A percentile compares a stretch with the other conserved stretches of the same genome.
phyloP scores from a whole-genome alignment of 2,797 vertebrate species.

The Astyanax mexicanus region DNA sequence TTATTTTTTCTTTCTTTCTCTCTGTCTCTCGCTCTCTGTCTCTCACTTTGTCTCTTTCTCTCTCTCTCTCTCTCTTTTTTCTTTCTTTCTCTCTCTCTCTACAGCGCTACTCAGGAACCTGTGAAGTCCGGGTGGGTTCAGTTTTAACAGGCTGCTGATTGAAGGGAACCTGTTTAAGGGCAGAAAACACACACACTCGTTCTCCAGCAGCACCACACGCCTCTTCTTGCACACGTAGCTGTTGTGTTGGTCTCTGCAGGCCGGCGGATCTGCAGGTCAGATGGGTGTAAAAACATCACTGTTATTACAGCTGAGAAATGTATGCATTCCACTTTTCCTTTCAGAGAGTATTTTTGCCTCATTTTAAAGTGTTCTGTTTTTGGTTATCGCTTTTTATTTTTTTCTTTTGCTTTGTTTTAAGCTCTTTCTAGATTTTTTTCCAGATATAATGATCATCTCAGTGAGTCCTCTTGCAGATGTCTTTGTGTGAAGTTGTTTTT shows the following conservation, averaged over 20 bases:
- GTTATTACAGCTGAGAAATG: constrained; percentile 9
- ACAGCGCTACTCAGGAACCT: constrained; percentile 82
- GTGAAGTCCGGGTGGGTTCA: constrained; percentile 90
- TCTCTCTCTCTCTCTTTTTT: not conserved
- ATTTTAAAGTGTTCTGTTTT: constrained; percentile 14
- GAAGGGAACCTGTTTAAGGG: constrained; percentile 35
- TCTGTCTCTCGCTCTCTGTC: too few species aligned
- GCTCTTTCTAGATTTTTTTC: not conserved
- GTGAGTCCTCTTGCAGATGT: not conserved
- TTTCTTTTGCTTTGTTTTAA: not conserved
- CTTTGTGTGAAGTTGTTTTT: not conserved
- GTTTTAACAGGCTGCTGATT: constrained; percentile 80
- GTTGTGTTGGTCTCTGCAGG: not conserved
- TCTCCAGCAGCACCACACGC: too few species aligned
- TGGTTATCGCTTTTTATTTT: not conserved
- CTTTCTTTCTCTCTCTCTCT: not conserved
- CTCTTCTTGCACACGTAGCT: not conserved
- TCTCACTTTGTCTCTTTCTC: too few species aligned
- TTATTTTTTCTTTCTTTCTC: too few species aligned
- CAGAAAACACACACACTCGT: constrained; percentile 14
- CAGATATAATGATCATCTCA: not conserved
- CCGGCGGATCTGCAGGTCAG: not conserved
- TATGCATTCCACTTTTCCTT: constrained; percentile 42
- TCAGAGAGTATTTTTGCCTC: constrained; percentile 13
- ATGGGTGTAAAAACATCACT: constrained; percentile 2